phyloP scores from a whole-genome alignment of 2,113 vertebrate species.

The Copsychus sechellarum region DNA sequence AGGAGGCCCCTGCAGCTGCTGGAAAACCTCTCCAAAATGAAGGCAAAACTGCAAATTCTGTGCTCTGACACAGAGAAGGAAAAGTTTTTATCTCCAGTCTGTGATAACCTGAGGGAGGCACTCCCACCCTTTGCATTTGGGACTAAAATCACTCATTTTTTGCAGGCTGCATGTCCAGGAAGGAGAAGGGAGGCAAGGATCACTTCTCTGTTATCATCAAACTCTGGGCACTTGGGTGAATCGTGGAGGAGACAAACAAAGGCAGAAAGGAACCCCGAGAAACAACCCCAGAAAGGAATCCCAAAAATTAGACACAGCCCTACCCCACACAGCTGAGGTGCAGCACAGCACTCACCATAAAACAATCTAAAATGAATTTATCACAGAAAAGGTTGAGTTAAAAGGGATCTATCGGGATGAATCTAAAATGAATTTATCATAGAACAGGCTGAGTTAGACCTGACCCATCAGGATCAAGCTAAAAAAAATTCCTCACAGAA shows the following conservation, averaged over 20 bases:
- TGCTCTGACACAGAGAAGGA: neutral
- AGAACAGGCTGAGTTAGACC: too few relatives aligned
- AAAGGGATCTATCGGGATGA: fast-evolving
- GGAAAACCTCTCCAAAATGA: neutral
- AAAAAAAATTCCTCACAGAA: too few relatives aligned
- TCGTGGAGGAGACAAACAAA: neutral
- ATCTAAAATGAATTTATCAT: neutral
- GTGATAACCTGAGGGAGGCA: neutral
- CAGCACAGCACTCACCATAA: neutral
- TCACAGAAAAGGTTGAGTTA: too few relatives aligned
- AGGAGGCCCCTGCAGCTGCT: neutral
- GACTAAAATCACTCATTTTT: fast-evolving
- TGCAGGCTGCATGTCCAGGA: fast-evolving
- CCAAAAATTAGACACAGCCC: neutral
- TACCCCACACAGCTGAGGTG: neutral
- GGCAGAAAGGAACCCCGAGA: neutral
- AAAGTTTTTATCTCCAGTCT: fast-evolving
- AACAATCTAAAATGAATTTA: neutral
- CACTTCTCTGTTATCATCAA: neutral
- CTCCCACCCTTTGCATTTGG: neutral
- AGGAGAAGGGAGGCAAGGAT: neutral
- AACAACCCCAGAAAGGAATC: neutral
- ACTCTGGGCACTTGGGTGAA: neutral
- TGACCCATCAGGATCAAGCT: too few relatives aligned
- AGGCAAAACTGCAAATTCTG: neutral